A percentile compares a stretch with the other conserved stretches of the same genome.
Conservation (phyloP, 2,888 invertebrate species). For the Troides aeacus region DNA sequence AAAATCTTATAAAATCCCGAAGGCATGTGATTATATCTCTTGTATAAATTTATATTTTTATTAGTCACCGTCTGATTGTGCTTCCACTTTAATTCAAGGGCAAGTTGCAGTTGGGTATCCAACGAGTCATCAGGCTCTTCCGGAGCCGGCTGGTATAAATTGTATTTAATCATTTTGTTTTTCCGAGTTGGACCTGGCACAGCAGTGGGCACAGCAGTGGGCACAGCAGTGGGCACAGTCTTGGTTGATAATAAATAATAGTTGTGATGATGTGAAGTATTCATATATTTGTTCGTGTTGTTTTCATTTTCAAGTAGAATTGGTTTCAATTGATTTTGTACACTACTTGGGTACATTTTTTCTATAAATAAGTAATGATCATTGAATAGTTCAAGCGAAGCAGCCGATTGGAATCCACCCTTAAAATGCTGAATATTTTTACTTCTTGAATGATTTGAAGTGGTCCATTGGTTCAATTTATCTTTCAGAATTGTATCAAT, state of each 20-base stretch:
- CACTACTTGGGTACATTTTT: too few species aligned
- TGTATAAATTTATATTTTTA: conserved; percentile 11
- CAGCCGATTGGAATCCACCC: too few species aligned
- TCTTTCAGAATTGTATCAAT: too few species aligned
- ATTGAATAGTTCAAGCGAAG: too few species aligned
- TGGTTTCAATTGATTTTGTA: too few species aligned
- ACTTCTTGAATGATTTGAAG: too few species aligned
- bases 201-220: conserved; percentile 9
- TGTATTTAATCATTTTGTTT: conserved; percentile 41
- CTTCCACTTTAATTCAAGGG: neutral
- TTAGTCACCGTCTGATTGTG: conserved; percentile 16
- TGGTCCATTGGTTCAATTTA: too few species aligned
- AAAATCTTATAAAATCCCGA: conserved; percentile 16
- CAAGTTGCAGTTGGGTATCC: conserved; percentile 14
- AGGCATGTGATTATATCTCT: conserved; percentile 21
- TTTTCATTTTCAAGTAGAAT: too few species aligned
- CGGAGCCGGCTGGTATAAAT: conserved; percentile 52
- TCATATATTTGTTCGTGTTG: too few species aligned
- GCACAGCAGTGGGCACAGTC: conserved; percentile 4
- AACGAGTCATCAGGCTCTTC: conserved; percentile 42
- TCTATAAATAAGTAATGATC: too few species aligned
- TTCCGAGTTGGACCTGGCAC: conserved; percentile 12
- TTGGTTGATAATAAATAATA: neutral
- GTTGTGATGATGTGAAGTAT: neutral
- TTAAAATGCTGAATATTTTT: too few species aligned